Evolutionary conservation across 1,140 invertebrate genomes (phyloP).

Genomic region (Sinella curviseta): DNA sequence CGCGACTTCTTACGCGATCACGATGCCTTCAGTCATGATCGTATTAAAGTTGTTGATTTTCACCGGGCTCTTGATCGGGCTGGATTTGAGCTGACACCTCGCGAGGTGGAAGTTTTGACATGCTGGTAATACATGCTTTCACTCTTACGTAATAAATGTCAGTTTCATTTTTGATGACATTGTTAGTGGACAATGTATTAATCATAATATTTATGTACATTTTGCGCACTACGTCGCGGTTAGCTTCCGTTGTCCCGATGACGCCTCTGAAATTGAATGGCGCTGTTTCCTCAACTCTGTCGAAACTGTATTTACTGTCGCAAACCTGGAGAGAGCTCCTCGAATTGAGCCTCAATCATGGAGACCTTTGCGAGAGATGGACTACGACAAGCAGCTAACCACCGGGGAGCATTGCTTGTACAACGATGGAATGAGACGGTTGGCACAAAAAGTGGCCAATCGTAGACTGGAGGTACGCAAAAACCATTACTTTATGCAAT

Average conservation of each 20-base stretch:
- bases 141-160: background rate
- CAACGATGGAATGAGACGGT: slow-evolving; percentile 41
- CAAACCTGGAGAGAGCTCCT: slow-evolving; percentile 64
- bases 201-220: background rate
- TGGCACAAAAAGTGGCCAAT: slow-evolving; percentile 32
- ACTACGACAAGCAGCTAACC: slow-evolving; percentile 44
- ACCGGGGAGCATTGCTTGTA: slow-evolving; percentile 38
- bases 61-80: slow-evolving; percentile 48
- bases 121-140: slow-evolving; percentile 49
- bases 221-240: background rate
- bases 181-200: background rate
- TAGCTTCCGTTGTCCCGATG: slow-evolving; percentile 46
- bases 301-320: slow-evolving; percentile 66
- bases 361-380: slow-evolving; percentile 46
- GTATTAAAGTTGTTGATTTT: slow-evolving; percentile 47
- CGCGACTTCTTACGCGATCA: slow-evolving; percentile 44
- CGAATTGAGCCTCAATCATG: slow-evolving; percentile 56
- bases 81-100: slow-evolving; percentile 45
- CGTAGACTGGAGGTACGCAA: slow-evolving; percentile 41
- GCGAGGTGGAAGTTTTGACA: slow-evolving; percentile 47
- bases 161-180: background rate
- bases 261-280: slow-evolving; percentile 45
- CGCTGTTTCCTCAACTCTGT: slow-evolving; percentile 63
- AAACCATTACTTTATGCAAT: too few relatives aligned
- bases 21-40: slow-evolving; percentile 42